Conservation (phyloP, 53 echinoderm and acorn worm species). For the Crossaster papposus region DNA sequence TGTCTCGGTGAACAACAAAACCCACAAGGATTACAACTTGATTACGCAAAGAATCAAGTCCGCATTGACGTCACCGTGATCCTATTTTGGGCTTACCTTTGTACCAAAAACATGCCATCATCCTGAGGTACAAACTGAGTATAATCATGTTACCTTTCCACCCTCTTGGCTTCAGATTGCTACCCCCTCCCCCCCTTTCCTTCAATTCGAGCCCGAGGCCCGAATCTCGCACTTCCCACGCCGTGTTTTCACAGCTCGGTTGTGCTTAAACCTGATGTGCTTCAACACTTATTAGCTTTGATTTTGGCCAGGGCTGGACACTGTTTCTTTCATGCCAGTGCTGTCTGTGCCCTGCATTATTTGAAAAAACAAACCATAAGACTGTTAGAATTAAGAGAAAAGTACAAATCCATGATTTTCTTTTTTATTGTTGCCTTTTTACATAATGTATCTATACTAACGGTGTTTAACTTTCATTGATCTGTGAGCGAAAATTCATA, state of each 20-base stretch:
- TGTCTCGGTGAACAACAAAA: neutral
- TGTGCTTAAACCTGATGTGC: neutral
- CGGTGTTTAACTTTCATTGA: too few species aligned
- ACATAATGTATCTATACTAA: too few species aligned
- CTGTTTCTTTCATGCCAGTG: neutral
- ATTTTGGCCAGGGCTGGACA: neutral
- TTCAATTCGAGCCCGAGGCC: neutral
- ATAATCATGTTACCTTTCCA: neutral
- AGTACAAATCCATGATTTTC: too few species aligned
- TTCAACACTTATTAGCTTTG: neutral
- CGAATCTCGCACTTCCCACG: too few species aligned
- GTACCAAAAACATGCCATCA: neutral
- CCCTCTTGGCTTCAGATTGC: neutral
- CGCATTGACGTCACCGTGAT: neutral
- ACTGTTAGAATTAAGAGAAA: too few species aligned
- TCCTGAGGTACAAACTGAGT: neutral
- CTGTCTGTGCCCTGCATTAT: conserved; percentile 7
- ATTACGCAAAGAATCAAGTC: neutral
- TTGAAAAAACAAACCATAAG: neutral
- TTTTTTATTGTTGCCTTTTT: too few species aligned
- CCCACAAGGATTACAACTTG: neutral
- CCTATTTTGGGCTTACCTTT: neutral
- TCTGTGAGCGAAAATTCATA: too few species aligned
- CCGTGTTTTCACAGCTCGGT: conserved; percentile 18
- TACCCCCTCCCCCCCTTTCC: neutral